Conservation (phyloP, 2,113 vertebrate species). For the Stigmatopora nigra region DNA sequence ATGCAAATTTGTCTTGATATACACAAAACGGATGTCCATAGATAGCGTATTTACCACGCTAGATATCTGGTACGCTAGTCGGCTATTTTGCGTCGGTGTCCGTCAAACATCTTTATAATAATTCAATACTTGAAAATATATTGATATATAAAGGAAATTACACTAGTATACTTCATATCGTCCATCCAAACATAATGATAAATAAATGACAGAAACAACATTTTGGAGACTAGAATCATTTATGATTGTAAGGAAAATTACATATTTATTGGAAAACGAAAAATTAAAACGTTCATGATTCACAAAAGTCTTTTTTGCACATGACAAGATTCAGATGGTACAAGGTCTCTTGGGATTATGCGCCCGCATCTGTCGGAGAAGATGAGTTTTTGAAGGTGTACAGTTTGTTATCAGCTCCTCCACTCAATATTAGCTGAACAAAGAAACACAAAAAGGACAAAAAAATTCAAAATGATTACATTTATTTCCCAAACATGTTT, state of each 20-base stretch:
- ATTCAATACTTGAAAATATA: too few species aligned
- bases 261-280: slow-evolving; percentile 24
- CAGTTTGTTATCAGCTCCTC: slow-evolving; percentile 96
- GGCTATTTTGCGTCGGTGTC: too few species aligned
- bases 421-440: slow-evolving; percentile 85
- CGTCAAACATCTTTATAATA: too few species aligned
- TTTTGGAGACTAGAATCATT: slow-evolving; percentile 38
- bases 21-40: not conserved
- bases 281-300: not conserved
- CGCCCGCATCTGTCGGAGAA: slow-evolving; percentile 77
- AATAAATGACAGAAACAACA: slow-evolving; percentile 5
- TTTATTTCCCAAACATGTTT: not conserved
- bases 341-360: slow-evolving; percentile 54
- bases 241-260: slow-evolving; percentile 25
- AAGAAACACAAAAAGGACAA: slow-evolving; percentile 1
- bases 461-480: not conserved
- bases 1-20: slow-evolving; percentile 23
- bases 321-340: not conserved
- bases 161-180: not conserved
- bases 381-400: slow-evolving; percentile 86
- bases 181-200: not conserved
- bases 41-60: too few species aligned
- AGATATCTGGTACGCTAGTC: too few species aligned
- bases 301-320: slow-evolving; percentile 13
- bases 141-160: too few species aligned